Evolutionary conservation across 2,888 invertebrate species (phyloP).

Genomic region (Himalopsyche anomala): DNA sequence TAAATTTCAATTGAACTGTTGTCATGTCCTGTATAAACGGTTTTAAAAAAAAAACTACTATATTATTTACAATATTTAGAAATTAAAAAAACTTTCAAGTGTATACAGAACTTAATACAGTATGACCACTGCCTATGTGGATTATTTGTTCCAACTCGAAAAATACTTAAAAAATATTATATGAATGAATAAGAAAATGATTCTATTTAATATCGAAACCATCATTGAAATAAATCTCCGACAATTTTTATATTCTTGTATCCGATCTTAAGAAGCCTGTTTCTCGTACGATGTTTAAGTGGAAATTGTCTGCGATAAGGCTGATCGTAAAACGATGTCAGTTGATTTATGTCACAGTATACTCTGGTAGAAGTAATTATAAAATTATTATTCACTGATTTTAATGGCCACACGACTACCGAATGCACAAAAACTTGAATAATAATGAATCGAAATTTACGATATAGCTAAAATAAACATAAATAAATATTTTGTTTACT

Average conservation of each 20-base stretch:
- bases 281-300: background rate
- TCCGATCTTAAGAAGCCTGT: background rate
- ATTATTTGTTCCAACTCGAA: too few relatives aligned
- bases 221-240: background rate
- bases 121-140: too few relatives aligned
- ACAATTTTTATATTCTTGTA: background rate
- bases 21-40: too few relatives aligned
- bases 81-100: too few relatives aligned
- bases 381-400: slow-evolving; percentile 17
- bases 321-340: slow-evolving; percentile 1
- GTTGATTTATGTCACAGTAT: slow-evolving; percentile 22
- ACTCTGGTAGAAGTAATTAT: background rate
- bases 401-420: slow-evolving; percentile 5
- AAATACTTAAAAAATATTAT: background rate
- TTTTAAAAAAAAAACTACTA: too few relatives aligned
- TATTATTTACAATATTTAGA: too few relatives aligned
- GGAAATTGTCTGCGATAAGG: background rate
- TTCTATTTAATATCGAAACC: background rate
- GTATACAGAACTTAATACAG: too few relatives aligned
- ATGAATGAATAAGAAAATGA: background rate
- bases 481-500: slow-evolving; percentile 7
- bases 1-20: too few relatives aligned
- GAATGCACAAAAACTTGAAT: slow-evolving; percentile 23
- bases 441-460: background rate
- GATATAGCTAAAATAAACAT: background rate